Base-by-base conservation (phyloP, 2,888 invertebrate genomes). In the Pegoplata infirma region DNA sequence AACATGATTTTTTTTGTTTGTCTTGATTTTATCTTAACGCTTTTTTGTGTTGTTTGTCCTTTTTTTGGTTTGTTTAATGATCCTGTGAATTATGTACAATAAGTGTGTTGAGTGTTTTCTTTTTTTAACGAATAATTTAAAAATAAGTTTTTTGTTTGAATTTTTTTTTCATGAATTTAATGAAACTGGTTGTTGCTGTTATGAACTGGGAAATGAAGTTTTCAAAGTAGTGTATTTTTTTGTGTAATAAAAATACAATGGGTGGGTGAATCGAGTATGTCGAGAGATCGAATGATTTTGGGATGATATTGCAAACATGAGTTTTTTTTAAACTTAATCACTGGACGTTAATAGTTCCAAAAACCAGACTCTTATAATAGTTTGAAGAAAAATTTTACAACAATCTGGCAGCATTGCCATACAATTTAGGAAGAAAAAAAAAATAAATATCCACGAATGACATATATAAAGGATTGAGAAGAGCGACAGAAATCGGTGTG, bases 1-100 rank as follows among this genome's bases (percentile, higher is more conserved):
- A 85, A 84, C 84, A 82, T 83, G 61, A 73, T 77, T 76, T 79
- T n/a, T n/a, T 76, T 69, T 53, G 28, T 64, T 66, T 67, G 53
- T 71, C 25, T 78, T 71, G 64, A 69, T 74, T 61, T 69, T 64
- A 84, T 82, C 83, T 83, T 84, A 71, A 71, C 76, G 59, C 64
- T 79, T 66, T 56, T 59, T 67, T 61, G 19, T 55, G 47, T 75
- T 25, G 44, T 74, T 53, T 68, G 28, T 68, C 61, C 58, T 55
- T 47, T 49, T 40, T 32, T 66, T 53, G n/a, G n/a, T n/a, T n/a
- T n/a, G n/a, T 21, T 58, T 44, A 64, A 76, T 76, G 80, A 76
- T 73, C 80, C 69, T 76, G 80, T 79, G 71, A 79, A 16, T 63
- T 75, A 69, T 69, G 63, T 69, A 76, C 75, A 76, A 63, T 40